Percentiles rank a stretch among this genome's conserved stretches.
phyloP scores from a whole-genome alignment of 2,113 vertebrate genomes.

The Pygoscelis adeliae region DNA sequence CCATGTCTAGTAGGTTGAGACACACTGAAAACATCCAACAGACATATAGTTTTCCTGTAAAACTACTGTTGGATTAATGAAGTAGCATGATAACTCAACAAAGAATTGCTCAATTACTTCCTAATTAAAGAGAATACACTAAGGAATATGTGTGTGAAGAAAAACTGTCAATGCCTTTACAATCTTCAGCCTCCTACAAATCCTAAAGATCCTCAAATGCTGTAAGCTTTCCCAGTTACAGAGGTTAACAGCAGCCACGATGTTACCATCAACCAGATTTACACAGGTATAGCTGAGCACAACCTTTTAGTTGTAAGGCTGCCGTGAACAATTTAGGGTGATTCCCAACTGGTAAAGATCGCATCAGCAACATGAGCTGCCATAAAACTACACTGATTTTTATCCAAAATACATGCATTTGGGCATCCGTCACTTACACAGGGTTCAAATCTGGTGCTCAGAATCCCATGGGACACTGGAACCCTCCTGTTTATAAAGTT shows the following conservation, averaged over 20 bases:
- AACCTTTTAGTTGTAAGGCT: not conserved
- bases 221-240: not conserved
- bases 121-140: not conserved
- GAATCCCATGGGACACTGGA: accelerated
- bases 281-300: not conserved
- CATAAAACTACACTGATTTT: not conserved
- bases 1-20: not conserved
- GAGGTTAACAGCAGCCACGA: not conserved
- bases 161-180: not conserved
- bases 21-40: not conserved
- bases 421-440: not conserved
- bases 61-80: conserved; percentile 8
- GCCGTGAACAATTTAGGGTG: not conserved
- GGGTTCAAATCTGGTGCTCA: not conserved
- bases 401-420: not conserved
- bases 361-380: not conserved
- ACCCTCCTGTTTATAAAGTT: not conserved
- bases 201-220: not conserved
- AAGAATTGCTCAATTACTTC: conserved; percentile 6
- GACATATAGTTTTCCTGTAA: not conserved
- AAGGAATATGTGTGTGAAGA: not conserved
- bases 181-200: not conserved
- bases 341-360: not conserved
- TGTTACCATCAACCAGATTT: not conserved
- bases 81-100: not conserved